phyloP scores from a whole-genome alignment of 1,140 invertebrate species.

The Drosophila chauvacae region DNA sequence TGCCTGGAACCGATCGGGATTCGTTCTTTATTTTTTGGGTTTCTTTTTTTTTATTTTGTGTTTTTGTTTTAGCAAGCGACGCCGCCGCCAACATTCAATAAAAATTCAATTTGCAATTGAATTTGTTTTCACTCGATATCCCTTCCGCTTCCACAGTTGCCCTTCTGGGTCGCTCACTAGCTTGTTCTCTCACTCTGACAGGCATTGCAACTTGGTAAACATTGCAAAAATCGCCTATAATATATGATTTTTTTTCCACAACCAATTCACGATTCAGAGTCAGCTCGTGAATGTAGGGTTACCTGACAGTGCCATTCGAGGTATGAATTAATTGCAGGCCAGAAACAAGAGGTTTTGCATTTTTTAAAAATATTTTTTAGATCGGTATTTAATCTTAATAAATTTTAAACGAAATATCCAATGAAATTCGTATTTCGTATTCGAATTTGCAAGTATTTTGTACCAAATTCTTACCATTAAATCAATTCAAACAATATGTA shows the following conservation, averaged over 20 bases:
- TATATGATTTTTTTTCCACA: slow-evolving; percentile 17
- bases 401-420: neutral
- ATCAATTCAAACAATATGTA: neutral
- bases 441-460: neutral
- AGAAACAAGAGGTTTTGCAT: neutral
- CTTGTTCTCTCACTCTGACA: slow-evolving; percentile 10
- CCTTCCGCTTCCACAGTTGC: neutral
- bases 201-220: slow-evolving; percentile 68
- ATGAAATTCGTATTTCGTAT: too few relatives aligned
- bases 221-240: slow-evolving; percentile 71
- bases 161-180: neutral
- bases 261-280: slow-evolving; percentile 10
- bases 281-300: neutral
- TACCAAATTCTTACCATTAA: neutral
- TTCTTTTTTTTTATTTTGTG: slow-evolving; percentile 3
- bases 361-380: neutral
- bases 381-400: neutral
- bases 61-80: slow-evolving; percentile 44
- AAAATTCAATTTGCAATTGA: slow-evolving; percentile 80
- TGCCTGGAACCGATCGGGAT: slow-evolving; percentile 21
- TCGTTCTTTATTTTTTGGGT: slow-evolving; percentile 27
- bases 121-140: slow-evolving; percentile 71
- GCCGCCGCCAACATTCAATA: slow-evolving; percentile 76
- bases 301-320: slow-evolving; percentile 1
- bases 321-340: slow-evolving; percentile 18